Evolutionary conservation across 2,888 invertebrate species (phyloP).

Genomic region (Neoascia interrupta): DNA sequence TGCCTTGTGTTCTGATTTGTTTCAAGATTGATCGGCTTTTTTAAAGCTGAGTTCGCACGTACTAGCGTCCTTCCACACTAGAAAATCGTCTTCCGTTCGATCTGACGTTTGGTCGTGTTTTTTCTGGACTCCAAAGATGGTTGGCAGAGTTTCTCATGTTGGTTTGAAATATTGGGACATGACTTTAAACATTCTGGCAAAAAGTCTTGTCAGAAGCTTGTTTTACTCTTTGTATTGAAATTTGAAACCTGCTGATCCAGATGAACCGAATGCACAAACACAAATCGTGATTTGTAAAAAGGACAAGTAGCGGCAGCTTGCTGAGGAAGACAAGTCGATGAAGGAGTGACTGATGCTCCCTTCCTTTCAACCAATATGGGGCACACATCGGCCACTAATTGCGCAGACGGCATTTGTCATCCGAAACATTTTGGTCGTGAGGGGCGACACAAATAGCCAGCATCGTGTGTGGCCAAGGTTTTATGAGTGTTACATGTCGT

Average conservation of each 20-base stretch:
- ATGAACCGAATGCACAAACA: constrained; percentile 34
- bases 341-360: constrained; percentile 30
- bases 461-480: constrained; percentile 62
- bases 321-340: constrained; percentile 30
- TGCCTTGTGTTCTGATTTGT: constrained; percentile 55
- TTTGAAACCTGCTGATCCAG: constrained; percentile 49
- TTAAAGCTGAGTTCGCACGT: neutral
- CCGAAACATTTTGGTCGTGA: constrained; percentile 59
- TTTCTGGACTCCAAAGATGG: too few relatives aligned
- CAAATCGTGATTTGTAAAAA: constrained; percentile 57
- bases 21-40: constrained; percentile 23
- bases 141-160: too few relatives aligned
- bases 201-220: too few relatives aligned
- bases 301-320: neutral
- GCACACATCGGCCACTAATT: constrained; percentile 62
- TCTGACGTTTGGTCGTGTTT: too few relatives aligned
- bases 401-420: constrained; percentile 64
- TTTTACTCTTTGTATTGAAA: too few relatives aligned
- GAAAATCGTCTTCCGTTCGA: neutral
- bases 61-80: neutral
- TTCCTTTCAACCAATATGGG: constrained; percentile 57
- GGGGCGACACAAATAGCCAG: constrained; percentile 40
- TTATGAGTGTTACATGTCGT: too few relatives aligned
- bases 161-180: too few relatives aligned
- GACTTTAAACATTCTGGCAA: too few relatives aligned